Evolutionary conservation across 2,888 invertebrate species (phyloP).

Genomic region (Melolontha melolontha): DNA sequence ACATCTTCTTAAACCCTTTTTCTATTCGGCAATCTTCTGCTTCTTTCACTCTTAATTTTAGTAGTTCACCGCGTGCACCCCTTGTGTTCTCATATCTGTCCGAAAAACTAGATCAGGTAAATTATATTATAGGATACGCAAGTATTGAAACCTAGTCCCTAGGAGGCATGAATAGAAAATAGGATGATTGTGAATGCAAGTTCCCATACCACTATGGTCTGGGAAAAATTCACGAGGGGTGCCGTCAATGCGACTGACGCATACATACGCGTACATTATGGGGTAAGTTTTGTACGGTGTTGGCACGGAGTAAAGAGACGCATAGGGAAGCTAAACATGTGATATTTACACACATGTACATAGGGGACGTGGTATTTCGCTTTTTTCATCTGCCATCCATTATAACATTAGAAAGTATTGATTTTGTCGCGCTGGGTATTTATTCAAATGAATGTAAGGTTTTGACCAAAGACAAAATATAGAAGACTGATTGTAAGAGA

Average conservation of each 20-base stretch:
- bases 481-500: too few species aligned
- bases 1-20: conserved; percentile 18
- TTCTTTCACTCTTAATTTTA: neutral
- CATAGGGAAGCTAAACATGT: conserved; percentile 35
- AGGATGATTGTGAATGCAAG: conserved; percentile 40
- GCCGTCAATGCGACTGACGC: conserved; percentile 22
- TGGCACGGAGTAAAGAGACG: conserved; percentile 23
- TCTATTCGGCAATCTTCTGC: too few species aligned
- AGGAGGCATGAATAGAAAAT: conserved; percentile 50
- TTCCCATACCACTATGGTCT: conserved; percentile 48
- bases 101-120: conserved; percentile 47
- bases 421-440: too few species aligned
- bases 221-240: conserved; percentile 48
- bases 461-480: too few species aligned
- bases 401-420: too few species aligned
- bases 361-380: neutral
- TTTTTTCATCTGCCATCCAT: conserved; percentile 2
- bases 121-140: conserved; percentile 46
- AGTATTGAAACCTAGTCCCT: conserved; percentile 50
- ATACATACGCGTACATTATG: conserved; percentile 10
- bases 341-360: conserved; percentile 17
- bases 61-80: neutral
- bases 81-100: conserved; percentile 37
- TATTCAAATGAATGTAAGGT: too few species aligned
- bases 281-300: conserved; percentile 40